Conservation (phyloP, 2,797 vertebrate genomes). For the Karalla daura region DNA sequence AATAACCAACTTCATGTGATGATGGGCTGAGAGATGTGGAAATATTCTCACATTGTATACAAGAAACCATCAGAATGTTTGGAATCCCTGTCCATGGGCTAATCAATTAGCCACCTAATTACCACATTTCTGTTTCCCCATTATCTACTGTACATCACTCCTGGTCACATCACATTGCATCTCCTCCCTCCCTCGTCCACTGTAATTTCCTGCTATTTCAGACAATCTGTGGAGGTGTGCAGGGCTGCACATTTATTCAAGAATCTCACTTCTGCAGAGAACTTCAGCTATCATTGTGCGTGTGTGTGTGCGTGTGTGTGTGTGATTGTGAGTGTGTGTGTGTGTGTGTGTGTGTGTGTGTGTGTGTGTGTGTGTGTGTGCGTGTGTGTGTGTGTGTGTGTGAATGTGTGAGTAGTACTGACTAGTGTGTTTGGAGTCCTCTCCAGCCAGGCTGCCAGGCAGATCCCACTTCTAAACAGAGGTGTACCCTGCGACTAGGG, state of each 20-base stretch:
- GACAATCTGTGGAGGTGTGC: slow-evolving; percentile 38
- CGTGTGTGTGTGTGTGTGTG: slow-evolving; percentile 25
- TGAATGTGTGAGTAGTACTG: slow-evolving; percentile 25
- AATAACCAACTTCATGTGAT: background rate
- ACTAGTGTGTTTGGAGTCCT: slow-evolving; percentile 21
- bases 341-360: slow-evolving; percentile 24
- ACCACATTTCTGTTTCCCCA: slow-evolving; percentile 4
- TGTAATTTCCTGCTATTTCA: slow-evolving; percentile 52
- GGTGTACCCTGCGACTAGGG: slow-evolving; percentile 19
- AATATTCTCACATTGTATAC: background rate
- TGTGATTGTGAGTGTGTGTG: slow-evolving; percentile 25
- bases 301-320: slow-evolving; percentile 26
- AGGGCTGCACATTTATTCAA: slow-evolving; percentile 33
- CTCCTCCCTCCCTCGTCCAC: slow-evolving; percentile 13
- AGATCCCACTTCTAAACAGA: slow-evolving; percentile 33
- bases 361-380: slow-evolving; percentile 16
- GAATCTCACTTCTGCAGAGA: slow-evolving; percentile 14
- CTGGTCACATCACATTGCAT: slow-evolving; percentile 12
- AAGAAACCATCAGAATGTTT: background rate
- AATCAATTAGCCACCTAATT: background rate
- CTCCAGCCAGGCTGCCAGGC: slow-evolving; percentile 20
- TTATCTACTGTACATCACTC: background rate
- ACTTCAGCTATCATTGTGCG: no score
- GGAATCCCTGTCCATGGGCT: background rate
- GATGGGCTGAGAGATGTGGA: background rate